Conservation (phyloP, 2,888 invertebrate species). For the Microctonus aethiopoides region DNA sequence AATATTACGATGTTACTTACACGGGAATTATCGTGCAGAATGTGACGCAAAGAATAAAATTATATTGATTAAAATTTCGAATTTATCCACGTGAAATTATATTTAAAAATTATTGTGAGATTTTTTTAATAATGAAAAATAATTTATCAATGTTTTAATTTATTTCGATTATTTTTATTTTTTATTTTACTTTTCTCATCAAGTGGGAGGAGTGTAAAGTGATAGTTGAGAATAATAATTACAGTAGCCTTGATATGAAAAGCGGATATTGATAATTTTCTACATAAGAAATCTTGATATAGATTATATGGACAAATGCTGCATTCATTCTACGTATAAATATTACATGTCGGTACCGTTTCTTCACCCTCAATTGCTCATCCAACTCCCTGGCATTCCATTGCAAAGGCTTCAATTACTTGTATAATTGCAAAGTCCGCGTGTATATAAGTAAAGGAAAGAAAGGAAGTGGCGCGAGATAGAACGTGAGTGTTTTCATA, state of each 20-base stretch:
- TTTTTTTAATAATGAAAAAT: not conserved
- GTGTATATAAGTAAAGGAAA: constrained; percentile 32
- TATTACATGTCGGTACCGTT: constrained; percentile 22
- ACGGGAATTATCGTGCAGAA: too few relatives aligned
- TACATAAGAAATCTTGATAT: not conserved
- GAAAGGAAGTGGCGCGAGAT: constrained; percentile 39
- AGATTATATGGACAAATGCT: not conserved
- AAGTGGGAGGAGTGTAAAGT: not conserved
- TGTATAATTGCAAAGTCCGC: constrained; percentile 54
- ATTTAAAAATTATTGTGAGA: too few relatives aligned
- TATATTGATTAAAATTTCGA: not conserved
- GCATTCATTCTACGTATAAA: constrained; percentile 12
- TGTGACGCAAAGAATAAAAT: too few relatives aligned
- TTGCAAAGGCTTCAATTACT: constrained; percentile 52
- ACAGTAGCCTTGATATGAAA: not conserved
- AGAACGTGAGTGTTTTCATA: constrained; percentile 39
- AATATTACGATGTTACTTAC: too few relatives aligned
- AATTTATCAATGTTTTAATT: not conserved
- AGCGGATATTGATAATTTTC: constrained; percentile 10
- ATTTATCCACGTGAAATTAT: too few relatives aligned
- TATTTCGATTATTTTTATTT: not conserved
- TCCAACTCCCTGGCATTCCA: constrained; percentile 35
- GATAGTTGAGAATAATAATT: not conserved
- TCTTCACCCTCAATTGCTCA: constrained; percentile 23
- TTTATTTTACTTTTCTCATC: too few relatives aligned